Conservation (phyloP, 53 echinoderm and acorn worm species). For the Apostichopus leukothele region DNA sequence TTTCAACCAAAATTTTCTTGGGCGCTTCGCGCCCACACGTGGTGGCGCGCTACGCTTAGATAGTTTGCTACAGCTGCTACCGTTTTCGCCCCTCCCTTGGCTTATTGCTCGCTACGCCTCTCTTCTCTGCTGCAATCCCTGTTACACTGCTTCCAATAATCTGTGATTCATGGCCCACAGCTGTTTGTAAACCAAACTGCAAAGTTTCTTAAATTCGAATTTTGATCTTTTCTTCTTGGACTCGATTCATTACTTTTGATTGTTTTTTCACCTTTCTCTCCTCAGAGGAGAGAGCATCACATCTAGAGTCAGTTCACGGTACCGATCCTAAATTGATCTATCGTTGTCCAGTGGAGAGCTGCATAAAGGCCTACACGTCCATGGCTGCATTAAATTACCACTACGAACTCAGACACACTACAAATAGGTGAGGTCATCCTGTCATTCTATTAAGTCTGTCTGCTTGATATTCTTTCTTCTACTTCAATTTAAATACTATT, state of each 20-base stretch:
- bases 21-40: too few species aligned
- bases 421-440: conserved; percentile 57
- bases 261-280: background rate
- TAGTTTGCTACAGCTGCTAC: too few species aligned
- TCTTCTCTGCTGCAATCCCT: too few species aligned
- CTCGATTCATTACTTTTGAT: background rate
- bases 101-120: too few species aligned
- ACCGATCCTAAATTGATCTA: conserved; percentile 82
- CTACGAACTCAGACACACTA: conserved; percentile 89
- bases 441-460: background rate
- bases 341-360: conserved; percentile 87
- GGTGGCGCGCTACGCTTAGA: too few species aligned
- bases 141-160: background rate
- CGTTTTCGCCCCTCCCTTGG: too few species aligned
- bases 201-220: background rate
- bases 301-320: conserved; percentile 72
- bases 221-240: background rate
- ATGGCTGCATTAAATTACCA: conserved; percentile 94
- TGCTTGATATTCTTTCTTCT: background rate
- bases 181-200: too few species aligned
- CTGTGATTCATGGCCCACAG: too few species aligned
- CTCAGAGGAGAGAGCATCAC: conserved; percentile 77
- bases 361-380: conserved; percentile 87
- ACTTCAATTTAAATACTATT: background rate
- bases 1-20: too few species aligned